Evolutionary conservation across 2,113 vertebrate species (phyloP).

Genomic region (Pseudopodoces humilis): DNA sequence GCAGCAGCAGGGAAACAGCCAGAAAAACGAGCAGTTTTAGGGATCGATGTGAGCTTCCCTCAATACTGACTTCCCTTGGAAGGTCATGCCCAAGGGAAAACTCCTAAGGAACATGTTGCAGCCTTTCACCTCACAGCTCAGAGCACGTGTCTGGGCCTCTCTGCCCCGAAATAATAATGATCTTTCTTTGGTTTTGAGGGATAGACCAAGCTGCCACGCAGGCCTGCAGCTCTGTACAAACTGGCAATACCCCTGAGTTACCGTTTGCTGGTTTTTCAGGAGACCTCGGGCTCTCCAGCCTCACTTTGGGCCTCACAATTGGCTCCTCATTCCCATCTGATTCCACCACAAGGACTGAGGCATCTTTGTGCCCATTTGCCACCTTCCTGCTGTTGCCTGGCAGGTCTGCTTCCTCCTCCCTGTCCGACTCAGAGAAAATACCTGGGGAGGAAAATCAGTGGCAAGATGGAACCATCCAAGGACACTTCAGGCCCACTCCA

Average conservation of each 20-base stretch:
- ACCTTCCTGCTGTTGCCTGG: neutral
- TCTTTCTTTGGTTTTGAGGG: neutral
- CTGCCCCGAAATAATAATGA: neutral
- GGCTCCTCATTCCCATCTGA: neutral
- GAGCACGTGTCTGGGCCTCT: rapidly evolving
- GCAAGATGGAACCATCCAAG: neutral
- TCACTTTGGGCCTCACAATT: neutral
- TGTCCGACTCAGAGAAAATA: neutral
- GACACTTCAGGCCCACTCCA: neutral
- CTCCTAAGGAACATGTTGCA: neutral
- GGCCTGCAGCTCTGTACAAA: neutral
- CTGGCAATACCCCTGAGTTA: neutral
- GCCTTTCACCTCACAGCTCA: neutral
- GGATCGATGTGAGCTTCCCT: neutral
- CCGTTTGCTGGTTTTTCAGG: neutral
- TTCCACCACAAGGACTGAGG: neutral
- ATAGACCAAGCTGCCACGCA: neutral
- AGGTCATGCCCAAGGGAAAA: neutral
- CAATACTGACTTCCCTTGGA: neutral
- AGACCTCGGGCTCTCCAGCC: neutral
- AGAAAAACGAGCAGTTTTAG: neutral
- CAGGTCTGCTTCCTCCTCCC: conserved; percentile 12
- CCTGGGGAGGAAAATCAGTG: neutral
- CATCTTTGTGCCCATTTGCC: neutral
- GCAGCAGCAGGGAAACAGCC: neutral